Evolutionary conservation across 2,113 vertebrate species (phyloP).

Genomic region (Pituophis catenifer): DNA sequence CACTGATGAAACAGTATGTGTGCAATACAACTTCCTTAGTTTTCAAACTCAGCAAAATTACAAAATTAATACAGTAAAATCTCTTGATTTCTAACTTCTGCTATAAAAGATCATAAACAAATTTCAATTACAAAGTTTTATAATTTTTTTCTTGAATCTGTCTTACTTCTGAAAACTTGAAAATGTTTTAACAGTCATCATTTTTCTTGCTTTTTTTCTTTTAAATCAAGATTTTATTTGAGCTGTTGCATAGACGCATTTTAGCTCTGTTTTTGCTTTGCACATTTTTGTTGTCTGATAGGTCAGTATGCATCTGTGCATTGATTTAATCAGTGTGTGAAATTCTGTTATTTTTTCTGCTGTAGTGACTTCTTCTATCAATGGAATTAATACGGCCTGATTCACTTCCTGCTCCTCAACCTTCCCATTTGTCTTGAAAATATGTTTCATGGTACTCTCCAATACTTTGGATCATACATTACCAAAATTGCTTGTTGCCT

Average conservation of each 20-base stretch:
- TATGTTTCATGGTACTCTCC: not conserved
- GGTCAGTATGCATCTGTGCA: not conserved
- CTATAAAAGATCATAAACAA: not conserved
- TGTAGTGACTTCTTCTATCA: not conserved
- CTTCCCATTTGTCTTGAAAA: not conserved
- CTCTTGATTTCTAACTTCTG: not conserved
- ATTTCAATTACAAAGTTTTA: not conserved
- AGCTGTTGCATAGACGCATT: not conserved
- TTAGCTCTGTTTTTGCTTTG: not conserved
- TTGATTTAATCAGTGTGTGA: not conserved
- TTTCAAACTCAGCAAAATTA: not conserved
- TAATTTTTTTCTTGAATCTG: not conserved
- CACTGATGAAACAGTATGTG: not conserved
- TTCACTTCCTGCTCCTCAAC: not conserved
- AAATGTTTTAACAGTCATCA: not conserved
- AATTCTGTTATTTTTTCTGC: not conserved
- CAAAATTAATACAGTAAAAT: not conserved
- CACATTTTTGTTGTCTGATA: not conserved
- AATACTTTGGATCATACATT: not conserved
- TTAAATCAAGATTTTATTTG: not conserved
- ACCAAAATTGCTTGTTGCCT: not conserved
- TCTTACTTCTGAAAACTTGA: not conserved
- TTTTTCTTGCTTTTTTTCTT: not conserved
- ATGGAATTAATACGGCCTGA: not conserved
- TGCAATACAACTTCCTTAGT: not conserved